These are phyloP conservation scores for Nothura maculosa DNA, from an alignment of 2,797 vertebrate genomes.

Conservation along the genomic window DNA sequence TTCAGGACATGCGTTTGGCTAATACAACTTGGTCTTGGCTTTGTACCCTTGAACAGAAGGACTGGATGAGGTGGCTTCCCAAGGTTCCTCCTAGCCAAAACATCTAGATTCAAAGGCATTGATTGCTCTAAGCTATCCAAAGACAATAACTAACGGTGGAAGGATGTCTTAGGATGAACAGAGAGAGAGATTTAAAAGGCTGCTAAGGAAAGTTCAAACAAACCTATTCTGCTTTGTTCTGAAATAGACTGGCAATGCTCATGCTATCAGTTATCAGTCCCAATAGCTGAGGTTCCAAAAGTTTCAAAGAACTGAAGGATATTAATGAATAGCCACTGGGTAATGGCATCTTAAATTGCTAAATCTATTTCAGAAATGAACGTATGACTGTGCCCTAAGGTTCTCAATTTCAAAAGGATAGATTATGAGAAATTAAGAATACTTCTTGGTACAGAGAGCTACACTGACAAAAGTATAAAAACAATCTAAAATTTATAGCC, in stretches of 20 bases:
- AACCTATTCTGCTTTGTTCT: background rate
- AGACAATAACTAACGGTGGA: background rate
- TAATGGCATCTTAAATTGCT: conserved; percentile 58
- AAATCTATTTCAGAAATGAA: conserved; percentile 53
- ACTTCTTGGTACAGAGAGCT: conserved; percentile 31
- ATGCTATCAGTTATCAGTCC: background rate
- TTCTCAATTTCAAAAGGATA: conserved; percentile 51
- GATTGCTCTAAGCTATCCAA: background rate
- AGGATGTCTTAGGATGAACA: background rate
- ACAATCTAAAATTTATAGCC: conserved; percentile 26
- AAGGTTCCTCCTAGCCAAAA: background rate
- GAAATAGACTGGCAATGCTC: background rate
- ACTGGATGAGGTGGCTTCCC: background rate
- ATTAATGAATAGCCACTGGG: conserved; percentile 46
- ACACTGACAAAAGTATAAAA: conserved; percentile 26
- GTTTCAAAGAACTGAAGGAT: conserved; percentile 36
- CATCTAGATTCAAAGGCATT: background rate
- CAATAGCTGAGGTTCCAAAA: background rate
- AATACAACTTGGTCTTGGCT: no score
- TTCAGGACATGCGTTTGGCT: background rate
- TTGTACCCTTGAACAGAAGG: background rate
- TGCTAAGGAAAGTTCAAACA: background rate
- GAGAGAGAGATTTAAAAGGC: background rate
- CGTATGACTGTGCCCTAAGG: conserved; percentile 40
- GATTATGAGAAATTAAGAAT: conserved; percentile 63